A percentile compares a stretch with the other conserved stretches of the same genome.
phyloP scores from a whole-genome alignment of 2,113 vertebrate genomes.

The Rutilus rutilus region DNA sequence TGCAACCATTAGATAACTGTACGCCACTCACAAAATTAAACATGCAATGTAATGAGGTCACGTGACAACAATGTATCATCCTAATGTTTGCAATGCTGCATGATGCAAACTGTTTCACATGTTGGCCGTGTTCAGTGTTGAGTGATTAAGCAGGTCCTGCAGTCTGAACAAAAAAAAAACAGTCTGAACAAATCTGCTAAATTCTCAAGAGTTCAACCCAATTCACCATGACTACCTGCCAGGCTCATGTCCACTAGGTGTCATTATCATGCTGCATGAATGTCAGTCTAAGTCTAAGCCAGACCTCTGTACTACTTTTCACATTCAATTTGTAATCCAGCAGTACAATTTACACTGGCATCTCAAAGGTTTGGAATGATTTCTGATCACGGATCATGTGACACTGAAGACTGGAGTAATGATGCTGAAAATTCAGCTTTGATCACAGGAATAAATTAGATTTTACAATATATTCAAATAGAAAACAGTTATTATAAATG shows the following conservation, averaged over 20 bases:
- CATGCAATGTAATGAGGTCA: background rate
- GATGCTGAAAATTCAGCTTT: no score
- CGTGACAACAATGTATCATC: background rate
- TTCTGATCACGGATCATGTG: no score
- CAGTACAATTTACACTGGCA: no score
- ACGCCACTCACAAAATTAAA: background rate
- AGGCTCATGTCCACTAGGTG: slow-evolving; percentile 23
- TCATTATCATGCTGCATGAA: slow-evolving; percentile 5
- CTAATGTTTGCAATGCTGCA: background rate
- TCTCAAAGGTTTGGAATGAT: no score
- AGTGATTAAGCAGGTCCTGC: background rate
- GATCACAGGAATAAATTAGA: no score
- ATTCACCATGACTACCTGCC: background rate
- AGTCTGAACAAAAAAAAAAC: background rate
- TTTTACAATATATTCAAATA: no score
- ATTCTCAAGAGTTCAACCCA: background rate
- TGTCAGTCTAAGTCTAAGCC: background rate
- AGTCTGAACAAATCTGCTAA: background rate
- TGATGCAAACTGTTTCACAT: background rate
- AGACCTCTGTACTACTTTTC: background rate
- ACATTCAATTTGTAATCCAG: background rate
- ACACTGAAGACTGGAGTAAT: no score
- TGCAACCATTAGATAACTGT: background rate
- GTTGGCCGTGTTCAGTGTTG: background rate
- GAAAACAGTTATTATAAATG: no score